Conservation (phyloP, 2,113 vertebrate genomes). For the Lophius piscatorius region DNA sequence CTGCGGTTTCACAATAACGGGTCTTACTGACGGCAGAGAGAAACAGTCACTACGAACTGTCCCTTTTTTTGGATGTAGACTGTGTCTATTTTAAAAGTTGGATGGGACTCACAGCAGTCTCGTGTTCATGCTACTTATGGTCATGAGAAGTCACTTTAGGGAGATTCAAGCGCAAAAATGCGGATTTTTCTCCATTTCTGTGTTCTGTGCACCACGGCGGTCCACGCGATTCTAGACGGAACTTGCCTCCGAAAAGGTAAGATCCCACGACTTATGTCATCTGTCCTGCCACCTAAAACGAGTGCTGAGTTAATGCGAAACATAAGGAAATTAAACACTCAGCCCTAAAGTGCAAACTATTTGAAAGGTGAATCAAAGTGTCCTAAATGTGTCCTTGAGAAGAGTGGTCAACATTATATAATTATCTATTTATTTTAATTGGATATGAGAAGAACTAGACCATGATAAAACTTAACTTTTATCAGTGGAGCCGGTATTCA, state of each 20-base stretch:
- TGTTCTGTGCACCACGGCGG: slow-evolving; percentile 22
- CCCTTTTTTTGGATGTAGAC: background rate
- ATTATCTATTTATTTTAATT: too few relatives aligned
- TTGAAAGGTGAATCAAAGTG: too few relatives aligned
- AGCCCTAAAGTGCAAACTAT: too few relatives aligned
- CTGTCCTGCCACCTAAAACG: too few relatives aligned
- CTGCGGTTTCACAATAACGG: slow-evolving; percentile 75
- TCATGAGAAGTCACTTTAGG: slow-evolving; percentile 2
- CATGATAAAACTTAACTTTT: too few relatives aligned
- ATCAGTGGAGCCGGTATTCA: too few relatives aligned
- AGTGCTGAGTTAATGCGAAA: too few relatives aligned
- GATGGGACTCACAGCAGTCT: background rate
- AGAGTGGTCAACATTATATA: too few relatives aligned
- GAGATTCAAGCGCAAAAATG: slow-evolving; percentile 48
- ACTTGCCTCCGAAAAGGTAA: slow-evolving; percentile 75
- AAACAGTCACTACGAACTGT: background rate
- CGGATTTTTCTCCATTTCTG: slow-evolving; percentile 34
- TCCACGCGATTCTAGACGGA: slow-evolving; percentile 30
- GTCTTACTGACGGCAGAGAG: slow-evolving; percentile 20
- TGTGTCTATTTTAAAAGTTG: background rate
- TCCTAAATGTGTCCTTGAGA: too few relatives aligned
- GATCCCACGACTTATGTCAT: background rate
- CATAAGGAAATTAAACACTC: too few relatives aligned
- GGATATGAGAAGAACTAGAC: too few relatives aligned
- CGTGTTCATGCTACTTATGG: background rate